Percentiles rank a stretch among this genome's conserved stretches.
Evolutionary conservation across 1,140 invertebrate species (phyloP).

Genomic region (Drosophila aff.): DNA sequence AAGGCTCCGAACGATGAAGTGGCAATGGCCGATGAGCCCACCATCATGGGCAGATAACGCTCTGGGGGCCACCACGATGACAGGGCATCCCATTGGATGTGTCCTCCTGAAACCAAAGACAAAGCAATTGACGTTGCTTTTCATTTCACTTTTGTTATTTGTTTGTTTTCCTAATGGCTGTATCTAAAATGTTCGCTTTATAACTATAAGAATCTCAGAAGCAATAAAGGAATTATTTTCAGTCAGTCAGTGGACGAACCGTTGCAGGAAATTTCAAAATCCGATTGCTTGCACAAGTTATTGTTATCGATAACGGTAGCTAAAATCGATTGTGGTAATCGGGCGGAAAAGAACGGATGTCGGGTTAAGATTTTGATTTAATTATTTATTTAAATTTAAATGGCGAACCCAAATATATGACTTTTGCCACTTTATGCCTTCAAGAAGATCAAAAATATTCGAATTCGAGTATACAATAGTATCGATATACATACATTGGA

Average conservation of each 20-base stretch:
- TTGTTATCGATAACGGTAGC: background rate
- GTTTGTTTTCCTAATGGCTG: constrained; percentile 68
- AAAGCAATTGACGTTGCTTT: constrained; percentile 63
- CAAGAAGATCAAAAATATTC: background rate
- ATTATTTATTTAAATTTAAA: background rate
- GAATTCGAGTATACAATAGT: background rate
- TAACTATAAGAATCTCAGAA: constrained; percentile 45
- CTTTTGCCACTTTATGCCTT: background rate
- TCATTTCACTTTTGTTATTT: constrained; percentile 73
- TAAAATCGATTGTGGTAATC: background rate
- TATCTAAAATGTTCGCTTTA: constrained; percentile 59
- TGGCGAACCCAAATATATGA: background rate
- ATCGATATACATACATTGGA: background rate
- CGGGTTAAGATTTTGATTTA: background rate
- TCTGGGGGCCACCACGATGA: constrained; percentile 1
- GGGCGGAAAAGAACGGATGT: background rate
- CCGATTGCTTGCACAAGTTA: background rate
- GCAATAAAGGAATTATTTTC: constrained; percentile 63
- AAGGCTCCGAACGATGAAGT: constrained; percentile 92
- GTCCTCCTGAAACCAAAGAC: constrained; percentile 60
- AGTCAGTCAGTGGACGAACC: constrained; percentile 10
- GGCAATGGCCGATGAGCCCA: constrained; percentile 93
- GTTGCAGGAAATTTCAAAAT: constrained; percentile 11
- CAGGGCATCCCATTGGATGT: background rate
- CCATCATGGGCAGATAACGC: constrained; percentile 91